Base-by-base conservation (phyloP, 2,797 vertebrate genomes). In the Cyclopterus lumpus region DNA sequence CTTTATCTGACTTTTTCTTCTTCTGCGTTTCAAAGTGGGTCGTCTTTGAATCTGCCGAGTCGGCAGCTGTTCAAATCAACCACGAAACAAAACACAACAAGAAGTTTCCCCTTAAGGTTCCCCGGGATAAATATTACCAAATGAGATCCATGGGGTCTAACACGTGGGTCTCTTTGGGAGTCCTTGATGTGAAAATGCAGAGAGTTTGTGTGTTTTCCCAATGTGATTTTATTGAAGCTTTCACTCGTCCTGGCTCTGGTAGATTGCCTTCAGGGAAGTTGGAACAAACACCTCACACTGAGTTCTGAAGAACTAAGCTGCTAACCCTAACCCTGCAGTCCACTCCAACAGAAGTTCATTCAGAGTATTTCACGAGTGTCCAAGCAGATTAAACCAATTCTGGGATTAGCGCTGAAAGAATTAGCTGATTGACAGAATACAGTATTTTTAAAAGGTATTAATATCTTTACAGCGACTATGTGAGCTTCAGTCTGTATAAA, bases 1-100 rank as follows among this genome's bases (percentile, higher is more conserved):
- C 20, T 40, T 67, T 36, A 68, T 73, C 72, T 7, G 28, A 67
- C 6, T 59, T 26, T 53, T 48, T 3, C 22, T 1, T 8, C 55
- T 74, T 49, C 63, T 63, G 63, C 51, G 70, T 59, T 32, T 68
- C 51, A 81, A 86, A 85, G 59, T 82, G 59, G 77, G 85, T 73
- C 71, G 64, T 28, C 54, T 59, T 73, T 71, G 73, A 48, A 44
- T 53, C 5, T 57, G 79, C 38, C 15, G 38, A 40, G 12, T 51
- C 38, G 16, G 69, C 60, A 64, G 61, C 49, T 46, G 51, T 57
- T 65, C 59, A 67, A 75, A 62, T 53, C 67, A 61, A 49, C 66
- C 70, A 14, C 40, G 7, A 44, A 77, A 59, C 16, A 55, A 65
- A 61, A 49, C 55, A 66, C n/a, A 79, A 74, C 40, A 15, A 3